Conservation (phyloP, 2,888 invertebrate genomes). For the Drosophila hamatofila region DNA sequence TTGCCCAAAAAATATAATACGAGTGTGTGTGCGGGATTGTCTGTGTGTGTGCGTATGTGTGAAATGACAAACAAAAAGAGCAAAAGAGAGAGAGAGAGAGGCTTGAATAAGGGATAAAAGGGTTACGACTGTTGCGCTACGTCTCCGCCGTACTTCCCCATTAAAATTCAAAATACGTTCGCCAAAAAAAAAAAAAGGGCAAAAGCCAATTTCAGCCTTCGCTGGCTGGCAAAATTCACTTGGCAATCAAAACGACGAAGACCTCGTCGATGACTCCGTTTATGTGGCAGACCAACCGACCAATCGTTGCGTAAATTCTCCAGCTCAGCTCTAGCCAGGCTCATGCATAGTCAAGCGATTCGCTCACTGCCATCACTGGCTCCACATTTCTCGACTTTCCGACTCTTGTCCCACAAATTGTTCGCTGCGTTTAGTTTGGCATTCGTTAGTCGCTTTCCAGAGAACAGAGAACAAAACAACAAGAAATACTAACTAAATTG, state of each 20-base stretch:
- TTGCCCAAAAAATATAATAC: constrained; percentile 46
- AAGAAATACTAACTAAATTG: constrained; percentile 39
- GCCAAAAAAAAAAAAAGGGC: constrained; percentile 58
- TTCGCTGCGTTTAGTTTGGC: constrained; percentile 57
- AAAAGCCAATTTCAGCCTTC: constrained; percentile 77
- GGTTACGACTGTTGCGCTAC: constrained; percentile 56
- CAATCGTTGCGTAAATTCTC: constrained; percentile 19
- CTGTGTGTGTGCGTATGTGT: background rate
- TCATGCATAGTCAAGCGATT: constrained; percentile 73
- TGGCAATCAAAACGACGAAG: constrained; percentile 60
- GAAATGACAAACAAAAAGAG: constrained; percentile 44
- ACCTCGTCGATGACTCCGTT: constrained; percentile 10
- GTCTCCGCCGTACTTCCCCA: constrained; percentile 45
- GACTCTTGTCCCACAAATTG: constrained; percentile 27
- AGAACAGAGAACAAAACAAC: background rate
- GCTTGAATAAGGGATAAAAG: constrained; percentile 29
- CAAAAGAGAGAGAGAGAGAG: background rate
- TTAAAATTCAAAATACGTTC: constrained; percentile 78
- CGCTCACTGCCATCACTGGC: constrained; percentile 20
- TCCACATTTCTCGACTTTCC: constrained; percentile 8
- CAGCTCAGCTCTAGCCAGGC: constrained; percentile 11
- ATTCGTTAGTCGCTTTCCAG: constrained; percentile 51
- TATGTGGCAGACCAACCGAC: background rate
- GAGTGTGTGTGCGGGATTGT: background rate
- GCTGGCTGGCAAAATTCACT: constrained; percentile 75